These are phyloP conservation scores for Colletes latitarsis DNA, from an alignment of 1,140 invertebrate species.

Conservation along the genomic window DNA sequence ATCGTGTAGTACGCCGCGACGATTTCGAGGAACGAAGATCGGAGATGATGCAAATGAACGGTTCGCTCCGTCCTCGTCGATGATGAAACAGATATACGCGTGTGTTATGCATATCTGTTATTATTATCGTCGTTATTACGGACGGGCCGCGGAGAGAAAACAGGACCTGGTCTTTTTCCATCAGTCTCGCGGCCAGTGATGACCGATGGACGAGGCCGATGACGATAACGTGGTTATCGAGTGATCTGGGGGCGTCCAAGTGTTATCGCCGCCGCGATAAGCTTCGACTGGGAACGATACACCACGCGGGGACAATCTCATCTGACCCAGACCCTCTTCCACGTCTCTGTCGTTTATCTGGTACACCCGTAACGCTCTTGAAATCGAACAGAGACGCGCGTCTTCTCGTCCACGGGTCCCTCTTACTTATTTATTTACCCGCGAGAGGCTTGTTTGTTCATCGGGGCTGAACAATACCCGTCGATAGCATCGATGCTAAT, in stretches of 20 bases:
- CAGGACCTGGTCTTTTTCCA: constrained; percentile 62
- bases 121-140: neutral
- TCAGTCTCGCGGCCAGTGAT: constrained; percentile 57
- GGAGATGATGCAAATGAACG: constrained; percentile 15
- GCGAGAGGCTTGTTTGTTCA: neutral
- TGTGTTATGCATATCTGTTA: too few species aligned
- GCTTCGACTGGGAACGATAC: constrained; percentile 68
- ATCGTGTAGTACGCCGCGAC: constrained; percentile 16
- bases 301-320: constrained; percentile 73
- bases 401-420: constrained; percentile 14
- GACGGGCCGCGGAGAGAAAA: neutral
- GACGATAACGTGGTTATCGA: constrained; percentile 78
- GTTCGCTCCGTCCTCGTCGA: neutral
- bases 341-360: constrained; percentile 53
- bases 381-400: constrained; percentile 9
- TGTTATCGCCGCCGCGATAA: constrained; percentile 78
- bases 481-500: constrained; percentile 4
- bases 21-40: constrained; percentile 16
- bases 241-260: constrained; percentile 80
- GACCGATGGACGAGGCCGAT: constrained; percentile 74
- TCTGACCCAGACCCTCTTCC: constrained; percentile 74
- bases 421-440: neutral
- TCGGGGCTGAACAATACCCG: neutral
- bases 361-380: neutral
- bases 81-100: constrained; percentile 11